phyloP scores from a whole-genome alignment of 2,797 vertebrate genomes.

The Babyrousa celebensis region DNA sequence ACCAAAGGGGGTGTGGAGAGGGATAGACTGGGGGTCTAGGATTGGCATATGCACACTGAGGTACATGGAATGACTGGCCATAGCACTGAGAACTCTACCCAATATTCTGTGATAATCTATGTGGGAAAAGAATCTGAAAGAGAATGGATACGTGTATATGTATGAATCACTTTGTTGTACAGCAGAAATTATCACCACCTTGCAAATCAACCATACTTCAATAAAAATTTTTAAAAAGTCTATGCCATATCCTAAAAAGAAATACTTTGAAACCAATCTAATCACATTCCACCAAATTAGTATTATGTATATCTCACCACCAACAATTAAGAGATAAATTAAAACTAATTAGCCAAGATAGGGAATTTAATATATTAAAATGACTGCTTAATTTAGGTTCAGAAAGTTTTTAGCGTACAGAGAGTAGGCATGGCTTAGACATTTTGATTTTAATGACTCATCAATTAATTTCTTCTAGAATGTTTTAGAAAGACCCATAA shows the following conservation, averaged over 20 bases:
- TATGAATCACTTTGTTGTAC: too few species aligned
- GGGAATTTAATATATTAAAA: background rate
- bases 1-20: too few species aligned
- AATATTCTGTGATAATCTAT: too few species aligned
- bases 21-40: too few species aligned
- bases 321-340: constrained; percentile 25
- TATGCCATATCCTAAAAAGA: background rate
- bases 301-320: background rate
- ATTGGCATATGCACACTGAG: too few species aligned
- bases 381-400: background rate
- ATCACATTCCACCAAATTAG: background rate
- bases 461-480: constrained; percentile 30
- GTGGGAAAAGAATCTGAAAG: too few species aligned
- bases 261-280: constrained; percentile 35
- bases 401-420: constrained; percentile 50
- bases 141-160: too few species aligned
- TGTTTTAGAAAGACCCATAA: constrained; percentile 9
- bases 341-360: constrained; percentile 19
- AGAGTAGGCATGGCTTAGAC: background rate
- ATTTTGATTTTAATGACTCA: constrained; percentile 30
- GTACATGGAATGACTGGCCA: too few species aligned
- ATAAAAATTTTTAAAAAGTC: background rate
- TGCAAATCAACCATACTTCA: too few species aligned
- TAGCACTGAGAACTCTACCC: too few species aligned
- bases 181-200: too few species aligned